phyloP scores from a whole-genome alignment of 1,140 invertebrate species.

The Conopomorpha cramerella region DNA sequence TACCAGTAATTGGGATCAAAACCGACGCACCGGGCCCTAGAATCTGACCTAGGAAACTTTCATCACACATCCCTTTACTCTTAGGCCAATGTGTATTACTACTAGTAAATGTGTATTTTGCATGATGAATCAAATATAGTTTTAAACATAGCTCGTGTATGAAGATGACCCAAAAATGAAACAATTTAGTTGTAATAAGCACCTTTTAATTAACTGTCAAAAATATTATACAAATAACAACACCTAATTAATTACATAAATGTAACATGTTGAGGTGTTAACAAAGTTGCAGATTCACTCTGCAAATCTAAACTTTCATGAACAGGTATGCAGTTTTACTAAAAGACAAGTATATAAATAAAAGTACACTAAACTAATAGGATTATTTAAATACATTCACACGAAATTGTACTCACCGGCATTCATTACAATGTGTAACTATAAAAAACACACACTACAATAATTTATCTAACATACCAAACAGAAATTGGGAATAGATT shows the following conservation, averaged over 20 bases:
- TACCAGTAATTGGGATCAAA: too few relatives aligned
- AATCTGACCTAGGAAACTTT: too few relatives aligned
- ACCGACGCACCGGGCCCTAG: too few relatives aligned
- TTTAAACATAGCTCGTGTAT: too few relatives aligned
- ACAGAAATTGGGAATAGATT: too few relatives aligned
- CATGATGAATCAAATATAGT: too few relatives aligned
- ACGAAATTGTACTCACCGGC: slow-evolving; percentile 29
- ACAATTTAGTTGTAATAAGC: slow-evolving; percentile 28
- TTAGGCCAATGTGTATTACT: too few relatives aligned
- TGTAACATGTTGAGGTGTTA: slow-evolving; percentile 27
- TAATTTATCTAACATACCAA: slow-evolving; percentile 19
- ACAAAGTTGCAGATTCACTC: slow-evolving; percentile 22
- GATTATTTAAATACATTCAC: slow-evolving; percentile 56
- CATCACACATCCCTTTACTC: too few relatives aligned
- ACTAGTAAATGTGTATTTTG: too few relatives aligned
- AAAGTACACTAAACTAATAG: slow-evolving; percentile 43
- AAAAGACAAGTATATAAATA: slow-evolving; percentile 32
- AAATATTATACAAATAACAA: slow-evolving; percentile 48
- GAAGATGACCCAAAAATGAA: slow-evolving; percentile 15
- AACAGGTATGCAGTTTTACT: too few relatives aligned
- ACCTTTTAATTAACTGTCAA: slow-evolving; percentile 55
- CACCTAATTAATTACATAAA: too few relatives aligned
- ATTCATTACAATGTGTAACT: slow-evolving; percentile 20
- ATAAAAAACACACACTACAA: slow-evolving; percentile 15
- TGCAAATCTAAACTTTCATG: too few relatives aligned